These are phyloP conservation scores for Amblyjoppa fuscipennis DNA, from an alignment of 2,888 invertebrate genomes.

Conservation along the genomic window DNA sequence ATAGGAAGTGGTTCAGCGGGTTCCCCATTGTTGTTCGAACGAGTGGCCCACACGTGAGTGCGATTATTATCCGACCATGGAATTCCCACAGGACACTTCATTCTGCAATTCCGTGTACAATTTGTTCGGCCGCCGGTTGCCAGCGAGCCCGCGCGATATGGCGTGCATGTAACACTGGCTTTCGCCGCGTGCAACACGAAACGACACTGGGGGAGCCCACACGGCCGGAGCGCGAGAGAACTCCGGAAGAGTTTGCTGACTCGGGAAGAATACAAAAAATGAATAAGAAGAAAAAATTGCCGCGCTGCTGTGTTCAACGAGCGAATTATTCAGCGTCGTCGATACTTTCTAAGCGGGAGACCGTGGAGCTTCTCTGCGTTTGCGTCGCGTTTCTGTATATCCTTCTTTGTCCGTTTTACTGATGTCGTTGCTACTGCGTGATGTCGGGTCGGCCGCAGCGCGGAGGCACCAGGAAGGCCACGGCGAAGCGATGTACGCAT, in stretches of 20 bases:
- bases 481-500: conserved; percentile 34
- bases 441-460: conserved; percentile 11
- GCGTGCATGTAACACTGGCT: conserved; percentile 39
- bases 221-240: neutral
- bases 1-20: neutral
- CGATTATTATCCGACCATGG: conserved; percentile 30
- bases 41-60: neutral
- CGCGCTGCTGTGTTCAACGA: conserved; percentile 21
- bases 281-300: conserved; percentile 10
- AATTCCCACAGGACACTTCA: conserved; percentile 39
- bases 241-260: conserved; percentile 34
- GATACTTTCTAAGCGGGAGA: conserved; percentile 55
- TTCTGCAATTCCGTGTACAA: conserved; percentile 29
- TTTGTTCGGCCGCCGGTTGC: conserved; percentile 11
- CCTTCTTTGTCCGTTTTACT: conserved; percentile 28
- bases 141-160: conserved; percentile 13
- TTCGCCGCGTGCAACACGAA: conserved; percentile 35
- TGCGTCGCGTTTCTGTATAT: conserved; percentile 29
- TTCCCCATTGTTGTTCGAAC: conserved; percentile 22
- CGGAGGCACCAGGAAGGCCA: conserved; percentile 11
- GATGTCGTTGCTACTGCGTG: neutral
- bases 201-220: neutral
- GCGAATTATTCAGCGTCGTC: conserved; percentile 41
- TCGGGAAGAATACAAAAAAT: neutral
- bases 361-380: conserved; percentile 9